Base-by-base conservation (phyloP, 2,888 invertebrate species). In the Drosophila ustulata region DNA sequence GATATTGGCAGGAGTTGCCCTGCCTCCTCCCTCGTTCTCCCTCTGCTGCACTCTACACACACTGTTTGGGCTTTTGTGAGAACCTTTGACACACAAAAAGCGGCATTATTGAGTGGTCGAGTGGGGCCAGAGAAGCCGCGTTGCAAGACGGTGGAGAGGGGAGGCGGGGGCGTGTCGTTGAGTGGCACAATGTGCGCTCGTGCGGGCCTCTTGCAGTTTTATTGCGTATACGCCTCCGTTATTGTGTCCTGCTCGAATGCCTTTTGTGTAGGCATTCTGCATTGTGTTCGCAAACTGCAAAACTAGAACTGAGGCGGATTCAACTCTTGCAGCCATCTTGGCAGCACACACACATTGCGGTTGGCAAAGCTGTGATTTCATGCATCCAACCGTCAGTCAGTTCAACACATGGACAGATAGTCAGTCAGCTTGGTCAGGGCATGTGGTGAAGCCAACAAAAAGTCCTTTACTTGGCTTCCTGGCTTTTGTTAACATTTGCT, bases 41-140 rank as follows among this genome's bases (percentile, higher is more conserved):
- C 9, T 7, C 25, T 34, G 11, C 13, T 8, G 34, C n/a, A 18
- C 11, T 30, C 18, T 18, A 18, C 18, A 1, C 18, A 13, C 53
- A 51, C 72, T 88, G 69, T 65, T 82, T 78, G 80, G 82, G 58
- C 67, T 74, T 61, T 71, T 51, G 28, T 71, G 66, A 71, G 70
- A 53, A 62, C 82, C 77, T 82, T 85, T 82, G 88, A 88, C 88
- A 80, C 63, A 88, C 71, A 88, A 82, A 81, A 74, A 57, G 58
- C 53, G 39, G 63, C 57, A 43, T 41, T 74, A 74, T 78, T 78
- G 69, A 78, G 68, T 56, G 53, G 57, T 55, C 52, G 52, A 55
- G 55, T 51, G 69, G 26, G 23, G 11, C 28, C 28, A 11, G 28
- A 26, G 37, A 28, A 28, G 26, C 28, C 30, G 55, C 59, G 43